phyloP scores from a whole-genome alignment of 2,888 invertebrate species.

The Coecobrya sp. region DNA sequence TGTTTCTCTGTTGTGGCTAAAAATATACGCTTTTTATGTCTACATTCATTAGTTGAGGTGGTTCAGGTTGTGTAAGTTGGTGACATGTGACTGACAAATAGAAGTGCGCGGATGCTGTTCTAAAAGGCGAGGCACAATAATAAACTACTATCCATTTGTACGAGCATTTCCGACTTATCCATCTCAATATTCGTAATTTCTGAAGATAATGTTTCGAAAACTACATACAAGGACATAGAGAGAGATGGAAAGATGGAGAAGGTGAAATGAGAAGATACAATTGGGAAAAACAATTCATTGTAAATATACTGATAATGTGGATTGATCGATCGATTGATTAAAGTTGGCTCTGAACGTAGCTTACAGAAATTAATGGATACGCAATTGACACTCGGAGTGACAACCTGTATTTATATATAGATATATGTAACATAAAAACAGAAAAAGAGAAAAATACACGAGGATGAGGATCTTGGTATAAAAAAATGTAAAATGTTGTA shows the following conservation, averaged over 20 bases:
- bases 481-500: background rate
- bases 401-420: background rate
- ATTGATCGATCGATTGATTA: background rate
- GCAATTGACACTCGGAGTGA: slow-evolving; percentile 16
- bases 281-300: background rate
- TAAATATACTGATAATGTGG: background rate
- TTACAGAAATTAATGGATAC: background rate
- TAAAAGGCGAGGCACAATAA: background rate
- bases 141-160: background rate
- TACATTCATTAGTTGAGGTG: background rate
- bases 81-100: slow-evolving; percentile 11
- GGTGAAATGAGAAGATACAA: background rate
- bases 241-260: background rate
- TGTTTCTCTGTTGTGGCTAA: too few species aligned
- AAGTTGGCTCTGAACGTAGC: background rate
- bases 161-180: background rate
- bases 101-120: background rate
- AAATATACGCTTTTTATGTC: too few species aligned
- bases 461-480: background rate
- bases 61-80: background rate
- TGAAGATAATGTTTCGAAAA: background rate
- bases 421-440: background rate
- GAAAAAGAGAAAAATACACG: background rate
- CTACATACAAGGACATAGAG: background rate
- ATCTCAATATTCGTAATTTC: background rate